Conservation (phyloP, 1,140 invertebrate species). For the Cyphomyrmex costatus region DNA sequence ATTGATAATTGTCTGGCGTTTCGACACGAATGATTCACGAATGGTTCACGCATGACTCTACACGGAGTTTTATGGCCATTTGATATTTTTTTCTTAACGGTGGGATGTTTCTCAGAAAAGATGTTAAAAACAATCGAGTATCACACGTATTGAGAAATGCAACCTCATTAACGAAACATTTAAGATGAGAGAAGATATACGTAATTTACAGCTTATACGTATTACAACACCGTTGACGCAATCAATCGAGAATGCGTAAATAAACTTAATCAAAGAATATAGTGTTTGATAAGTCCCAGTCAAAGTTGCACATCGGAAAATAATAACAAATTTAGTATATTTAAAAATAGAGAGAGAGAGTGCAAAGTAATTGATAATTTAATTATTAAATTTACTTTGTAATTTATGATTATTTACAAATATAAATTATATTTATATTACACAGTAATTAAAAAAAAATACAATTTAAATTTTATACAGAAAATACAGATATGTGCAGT, state of each 20-base stretch:
- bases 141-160: background rate
- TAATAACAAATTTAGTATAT: background rate
- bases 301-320: background rate
- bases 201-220: constrained; percentile 28
- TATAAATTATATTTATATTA: background rate
- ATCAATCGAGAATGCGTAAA: constrained; percentile 19
- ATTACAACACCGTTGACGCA: background rate
- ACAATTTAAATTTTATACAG: background rate
- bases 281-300: background rate
- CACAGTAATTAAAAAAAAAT: background rate
- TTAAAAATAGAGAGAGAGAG: background rate
- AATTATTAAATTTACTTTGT: background rate
- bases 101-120: constrained; percentile 27
- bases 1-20: constrained; percentile 38
- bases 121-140: constrained; percentile 38
- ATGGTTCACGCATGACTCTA: background rate
- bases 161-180: constrained; percentile 8
- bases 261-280: constrained; percentile 15
- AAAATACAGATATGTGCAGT: background rate
- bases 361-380: background rate
- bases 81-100: constrained; percentile 18
- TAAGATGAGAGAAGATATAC: background rate
- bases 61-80: background rate
- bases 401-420: background rate
- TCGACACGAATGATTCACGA: constrained; percentile 4